Evolutionary conservation across 2,888 invertebrate genomes (phyloP).

Genomic region (Tortrix viridana): DNA sequence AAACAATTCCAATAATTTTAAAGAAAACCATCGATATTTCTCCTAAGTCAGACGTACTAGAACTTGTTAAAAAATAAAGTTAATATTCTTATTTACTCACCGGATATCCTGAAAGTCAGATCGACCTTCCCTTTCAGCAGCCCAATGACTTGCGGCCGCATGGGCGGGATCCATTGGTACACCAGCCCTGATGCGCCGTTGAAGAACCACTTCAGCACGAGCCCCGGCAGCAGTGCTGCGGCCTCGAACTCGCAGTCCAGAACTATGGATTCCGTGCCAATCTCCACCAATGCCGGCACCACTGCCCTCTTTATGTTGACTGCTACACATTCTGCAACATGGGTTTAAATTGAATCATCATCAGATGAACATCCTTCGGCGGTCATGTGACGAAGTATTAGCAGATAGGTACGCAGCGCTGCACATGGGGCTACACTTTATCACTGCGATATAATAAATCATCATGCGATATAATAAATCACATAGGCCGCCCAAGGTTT

Average conservation of each 20-base stretch:
- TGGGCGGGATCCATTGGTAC: constrained; percentile 80
- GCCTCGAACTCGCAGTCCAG: constrained; percentile 45
- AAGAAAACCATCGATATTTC: no score
- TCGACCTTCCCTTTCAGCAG: constrained; percentile 77
- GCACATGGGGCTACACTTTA: no score
- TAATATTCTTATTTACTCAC: constrained; percentile 49
- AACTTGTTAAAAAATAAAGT: no score
- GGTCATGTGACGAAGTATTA: no score
- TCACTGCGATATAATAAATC: no score
- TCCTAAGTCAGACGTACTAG: no score
- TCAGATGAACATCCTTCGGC: no score
- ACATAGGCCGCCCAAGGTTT: no score
- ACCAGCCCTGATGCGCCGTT: constrained; percentile 74
- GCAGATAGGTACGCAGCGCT: no score
- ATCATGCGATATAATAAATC: no score
- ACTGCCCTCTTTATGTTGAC: constrained; percentile 75
- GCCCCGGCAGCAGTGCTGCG: constrained; percentile 55
- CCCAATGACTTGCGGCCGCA: constrained; percentile 74
- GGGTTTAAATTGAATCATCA: background rate
- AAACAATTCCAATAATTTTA: no score
- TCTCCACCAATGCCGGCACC: constrained; percentile 70
- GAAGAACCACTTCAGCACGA: constrained; percentile 81
- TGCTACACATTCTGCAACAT: constrained; percentile 70
- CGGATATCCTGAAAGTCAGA: constrained; percentile 70
- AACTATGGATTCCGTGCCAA: constrained; percentile 61